Evolutionary conservation across 2,888 invertebrate genomes (phyloP).

Genomic region (Venustoraphidia nigricollis): DNA sequence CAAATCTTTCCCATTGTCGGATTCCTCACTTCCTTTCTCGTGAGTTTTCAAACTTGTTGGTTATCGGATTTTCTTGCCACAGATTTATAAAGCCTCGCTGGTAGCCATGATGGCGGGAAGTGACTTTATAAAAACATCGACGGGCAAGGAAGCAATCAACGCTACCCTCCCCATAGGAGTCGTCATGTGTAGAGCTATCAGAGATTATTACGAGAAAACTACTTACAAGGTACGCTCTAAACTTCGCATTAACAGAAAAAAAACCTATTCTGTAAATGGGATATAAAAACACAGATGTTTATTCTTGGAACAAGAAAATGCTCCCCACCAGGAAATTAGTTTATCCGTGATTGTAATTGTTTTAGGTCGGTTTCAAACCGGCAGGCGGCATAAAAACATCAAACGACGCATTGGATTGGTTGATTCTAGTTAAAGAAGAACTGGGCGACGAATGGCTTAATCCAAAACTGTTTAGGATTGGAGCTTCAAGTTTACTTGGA

Average conservation of each 20-base stretch:
- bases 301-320: neutral
- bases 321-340: too few species aligned
- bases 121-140: constrained; percentile 97
- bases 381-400: constrained; percentile 89
- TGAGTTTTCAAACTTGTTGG: too few species aligned
- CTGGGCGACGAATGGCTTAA: constrained; percentile 78
- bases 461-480: constrained; percentile 74
- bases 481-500: constrained; percentile 80
- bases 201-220: constrained; percentile 54
- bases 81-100: constrained; percentile 77
- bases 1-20: too few species aligned
- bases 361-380: constrained; percentile 88
- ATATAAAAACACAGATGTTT: neutral
- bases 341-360: constrained; percentile 7
- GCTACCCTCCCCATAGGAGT: constrained; percentile 83
- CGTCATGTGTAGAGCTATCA: constrained; percentile 88
- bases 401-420: constrained; percentile 75
- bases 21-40: too few species aligned
- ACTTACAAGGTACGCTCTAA: constrained; percentile 41
- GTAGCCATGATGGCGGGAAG: constrained; percentile 91
- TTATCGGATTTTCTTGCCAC: constrained; percentile 7
- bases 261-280: neutral
- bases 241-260: constrained; percentile 1
- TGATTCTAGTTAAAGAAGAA: constrained; percentile 66
- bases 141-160: constrained; percentile 90